Evolutionary conservation across 2,797 vertebrate genomes (phyloP).

Genomic region (Anolis apletophallus): DNA sequence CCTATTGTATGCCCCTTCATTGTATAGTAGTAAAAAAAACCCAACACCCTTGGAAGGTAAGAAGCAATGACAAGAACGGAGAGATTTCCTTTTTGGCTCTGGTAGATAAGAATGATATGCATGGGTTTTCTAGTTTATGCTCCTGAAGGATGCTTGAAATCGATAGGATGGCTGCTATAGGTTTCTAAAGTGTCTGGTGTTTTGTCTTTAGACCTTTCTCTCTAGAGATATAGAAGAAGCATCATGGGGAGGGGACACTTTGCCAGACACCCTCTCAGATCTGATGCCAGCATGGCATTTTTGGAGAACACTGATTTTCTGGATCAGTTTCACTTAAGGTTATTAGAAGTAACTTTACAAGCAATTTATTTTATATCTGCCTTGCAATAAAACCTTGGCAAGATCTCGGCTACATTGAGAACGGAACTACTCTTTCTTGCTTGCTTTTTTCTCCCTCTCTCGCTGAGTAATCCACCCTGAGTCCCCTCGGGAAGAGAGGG

Average conservation of each 20-base stretch:
- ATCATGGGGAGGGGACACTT: background rate
- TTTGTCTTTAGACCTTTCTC: background rate
- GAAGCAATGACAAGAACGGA: background rate
- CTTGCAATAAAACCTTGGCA: background rate
- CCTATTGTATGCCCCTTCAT: background rate
- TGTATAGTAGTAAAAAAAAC: background rate
- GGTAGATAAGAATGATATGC: background rate
- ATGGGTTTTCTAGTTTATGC: background rate
- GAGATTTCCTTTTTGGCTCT: background rate
- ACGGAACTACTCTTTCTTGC: too few relatives aligned
- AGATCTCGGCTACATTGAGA: background rate
- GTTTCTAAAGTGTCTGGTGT: background rate
- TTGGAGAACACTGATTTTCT: background rate
- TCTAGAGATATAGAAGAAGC: background rate
- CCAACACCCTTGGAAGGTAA: background rate
- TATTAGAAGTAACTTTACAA: background rate
- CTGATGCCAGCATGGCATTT: background rate
- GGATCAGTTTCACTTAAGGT: background rate
- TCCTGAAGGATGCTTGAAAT: background rate
- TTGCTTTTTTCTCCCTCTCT: background rate
- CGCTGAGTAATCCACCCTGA: too few relatives aligned
- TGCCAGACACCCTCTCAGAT: background rate
- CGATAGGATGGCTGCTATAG: background rate
- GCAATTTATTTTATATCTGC: too few relatives aligned
- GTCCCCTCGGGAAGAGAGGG: too few relatives aligned